These are phyloP conservation scores for Catotricha subobsoleta DNA, from an alignment of 2,888 invertebrate species.

Conservation along the genomic window DNA sequence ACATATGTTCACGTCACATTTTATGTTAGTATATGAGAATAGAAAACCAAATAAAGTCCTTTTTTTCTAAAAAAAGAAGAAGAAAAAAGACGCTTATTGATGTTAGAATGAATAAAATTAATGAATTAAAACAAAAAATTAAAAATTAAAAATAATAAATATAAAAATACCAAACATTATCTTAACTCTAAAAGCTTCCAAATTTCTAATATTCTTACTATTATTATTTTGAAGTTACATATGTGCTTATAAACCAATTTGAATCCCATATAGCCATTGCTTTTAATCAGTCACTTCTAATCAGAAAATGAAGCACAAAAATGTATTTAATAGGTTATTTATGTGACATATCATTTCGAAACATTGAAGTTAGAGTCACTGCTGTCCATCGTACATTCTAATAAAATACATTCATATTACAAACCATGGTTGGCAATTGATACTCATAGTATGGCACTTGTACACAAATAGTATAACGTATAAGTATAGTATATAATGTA, in stretches of 20 bases:
- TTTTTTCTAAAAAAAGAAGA: not conserved
- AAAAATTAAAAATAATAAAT: not conserved
- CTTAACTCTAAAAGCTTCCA: too few species aligned
- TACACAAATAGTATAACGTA: too few species aligned
- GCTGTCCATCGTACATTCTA: slow-evolving; percentile 4
- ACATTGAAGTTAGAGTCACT: too few species aligned
- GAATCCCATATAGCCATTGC: too few species aligned
- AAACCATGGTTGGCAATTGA: too few species aligned
- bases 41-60: not conserved
- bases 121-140: not conserved
- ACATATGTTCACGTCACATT: too few species aligned
- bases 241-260: too few species aligned
- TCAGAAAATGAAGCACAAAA: slow-evolving; percentile 12
- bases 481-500: too few species aligned
- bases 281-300: slow-evolving; percentile 15
- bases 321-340: slow-evolving; percentile 12
- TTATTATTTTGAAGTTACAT: too few species aligned
- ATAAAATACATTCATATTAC: slow-evolving; percentile 4
- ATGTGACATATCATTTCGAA: slow-evolving; percentile 14
- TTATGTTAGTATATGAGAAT: not conserved
- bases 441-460: too few species aligned
- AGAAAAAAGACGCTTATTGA: not conserved
- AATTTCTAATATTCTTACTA: too few species aligned
- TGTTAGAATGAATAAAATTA: not conserved
- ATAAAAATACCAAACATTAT: too few species aligned